Conservation (phyloP, 2,888 invertebrate genomes). For the Biston stratarius region DNA sequence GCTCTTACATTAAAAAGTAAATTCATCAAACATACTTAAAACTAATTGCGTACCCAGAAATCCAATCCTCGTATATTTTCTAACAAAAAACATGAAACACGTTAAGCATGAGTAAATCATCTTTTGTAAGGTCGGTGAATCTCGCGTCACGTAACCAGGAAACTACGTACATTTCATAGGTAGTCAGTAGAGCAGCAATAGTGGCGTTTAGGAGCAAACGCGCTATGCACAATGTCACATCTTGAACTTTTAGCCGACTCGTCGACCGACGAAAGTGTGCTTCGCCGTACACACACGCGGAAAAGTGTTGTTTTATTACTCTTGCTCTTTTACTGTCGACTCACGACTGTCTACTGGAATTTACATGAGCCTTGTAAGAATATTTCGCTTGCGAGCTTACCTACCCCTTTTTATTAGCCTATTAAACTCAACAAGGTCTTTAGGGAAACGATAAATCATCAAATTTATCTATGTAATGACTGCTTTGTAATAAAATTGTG, state of each 20-base stretch:
- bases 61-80: background rate
- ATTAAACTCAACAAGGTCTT: conserved; percentile 61
- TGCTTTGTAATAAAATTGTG: conserved; percentile 54
- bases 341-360: conserved; percentile 48
- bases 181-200: conserved; percentile 45
- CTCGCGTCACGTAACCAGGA: conserved; percentile 46
- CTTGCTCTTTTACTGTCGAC: conserved; percentile 49
- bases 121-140: conserved; percentile 29
- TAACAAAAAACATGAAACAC: conserved; percentile 14
- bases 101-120: conserved; percentile 39
- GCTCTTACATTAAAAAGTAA: no score
- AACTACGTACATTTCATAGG: conserved; percentile 46
- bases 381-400: conserved; percentile 37
- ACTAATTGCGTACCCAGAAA: background rate
- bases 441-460: conserved; percentile 61
- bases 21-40: background rate
- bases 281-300: conserved; percentile 36
- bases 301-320: conserved; percentile 53
- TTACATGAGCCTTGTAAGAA: conserved; percentile 48
- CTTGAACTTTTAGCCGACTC: conserved; percentile 43
- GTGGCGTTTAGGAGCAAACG: conserved; percentile 50
- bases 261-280: conserved; percentile 43
- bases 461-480: conserved; percentile 58
- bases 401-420: conserved; percentile 58
- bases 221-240: conserved; percentile 44